Conservation (phyloP, 1,140 invertebrate genomes). For the Cherax destructor region DNA sequence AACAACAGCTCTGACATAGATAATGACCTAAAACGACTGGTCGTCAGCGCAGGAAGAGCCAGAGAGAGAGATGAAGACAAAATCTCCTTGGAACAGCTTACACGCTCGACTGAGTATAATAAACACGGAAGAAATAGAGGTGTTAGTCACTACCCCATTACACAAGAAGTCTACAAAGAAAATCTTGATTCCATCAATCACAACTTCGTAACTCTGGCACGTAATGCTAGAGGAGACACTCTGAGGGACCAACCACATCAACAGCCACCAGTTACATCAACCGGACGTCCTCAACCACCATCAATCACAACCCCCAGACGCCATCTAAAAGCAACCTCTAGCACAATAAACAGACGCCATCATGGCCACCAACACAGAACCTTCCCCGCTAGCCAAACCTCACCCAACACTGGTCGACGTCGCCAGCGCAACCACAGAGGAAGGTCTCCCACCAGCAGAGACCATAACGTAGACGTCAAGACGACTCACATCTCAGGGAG, state of each 20-base stretch:
- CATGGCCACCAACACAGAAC: neutral
- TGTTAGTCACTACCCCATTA: neutral
- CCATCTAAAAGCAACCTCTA: too few species aligned
- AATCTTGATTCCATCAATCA: neutral
- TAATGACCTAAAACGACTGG: neutral
- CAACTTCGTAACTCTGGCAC: neutral
- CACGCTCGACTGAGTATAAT: neutral
- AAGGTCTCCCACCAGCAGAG: conserved; percentile 3
- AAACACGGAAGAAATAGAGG: neutral
- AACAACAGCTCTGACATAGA: neutral
- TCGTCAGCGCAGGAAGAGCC: neutral
- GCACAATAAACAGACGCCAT: neutral
- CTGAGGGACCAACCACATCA: neutral
- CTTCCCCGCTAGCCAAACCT: neutral
- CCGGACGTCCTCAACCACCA: too few species aligned
- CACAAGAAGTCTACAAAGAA: neutral
- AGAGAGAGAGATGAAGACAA: neutral
- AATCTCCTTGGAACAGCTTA: neutral
- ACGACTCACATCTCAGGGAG: conserved; percentile 15
- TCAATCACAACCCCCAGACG: neutral
- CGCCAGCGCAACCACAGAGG: conserved; percentile 1
- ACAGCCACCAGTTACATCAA: neutral
- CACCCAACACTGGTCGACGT: neutral
- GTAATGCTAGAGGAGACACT: neutral
- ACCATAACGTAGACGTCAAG: conserved; percentile 9